Percentiles rank a stretch among this genome's conserved stretches.
These are phyloP conservation scores for Silurus meridionalis DNA, from an alignment of 2,113 vertebrate species.

Conservation along the genomic window DNA sequence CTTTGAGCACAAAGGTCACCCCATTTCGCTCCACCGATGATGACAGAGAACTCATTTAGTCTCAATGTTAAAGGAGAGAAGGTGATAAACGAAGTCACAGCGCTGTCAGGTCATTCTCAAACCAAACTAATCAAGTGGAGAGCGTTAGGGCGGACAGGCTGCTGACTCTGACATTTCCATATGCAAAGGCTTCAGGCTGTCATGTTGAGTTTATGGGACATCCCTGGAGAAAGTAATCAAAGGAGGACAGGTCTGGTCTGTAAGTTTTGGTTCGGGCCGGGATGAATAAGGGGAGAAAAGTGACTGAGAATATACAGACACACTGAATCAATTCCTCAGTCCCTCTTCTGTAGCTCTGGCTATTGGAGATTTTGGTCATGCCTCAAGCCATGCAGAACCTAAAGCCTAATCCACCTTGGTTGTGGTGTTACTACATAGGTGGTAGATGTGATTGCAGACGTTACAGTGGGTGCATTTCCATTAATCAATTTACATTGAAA, in stretches of 20 bases:
- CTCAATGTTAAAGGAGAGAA: not conserved
- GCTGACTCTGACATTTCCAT: slow-evolving; percentile 52
- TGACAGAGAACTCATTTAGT: not conserved
- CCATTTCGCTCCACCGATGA: not conserved
- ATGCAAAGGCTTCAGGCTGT: slow-evolving; percentile 43
- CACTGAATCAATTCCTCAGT: slow-evolving; percentile 11
- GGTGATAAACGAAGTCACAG: not conserved
- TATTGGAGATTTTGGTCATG: not conserved
- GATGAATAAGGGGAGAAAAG: slow-evolving; percentile 8
- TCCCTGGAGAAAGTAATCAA: slow-evolving; percentile 25
- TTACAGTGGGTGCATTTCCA: too few species aligned
- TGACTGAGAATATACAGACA: not conserved
- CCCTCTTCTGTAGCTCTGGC: slow-evolving; percentile 4
- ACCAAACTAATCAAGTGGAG: slow-evolving; percentile 23
- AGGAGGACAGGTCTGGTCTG: not conserved
- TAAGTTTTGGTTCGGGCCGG: not conserved
- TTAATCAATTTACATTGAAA: not conserved
- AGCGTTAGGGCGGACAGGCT: slow-evolving; percentile 42
- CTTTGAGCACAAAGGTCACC: slow-evolving; percentile 16
- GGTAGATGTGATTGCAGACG: not conserved
- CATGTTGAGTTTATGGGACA: slow-evolving; percentile 42
- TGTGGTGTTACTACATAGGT: not conserved
- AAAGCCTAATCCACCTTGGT: not conserved
- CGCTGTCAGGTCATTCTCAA: slow-evolving; percentile 9
- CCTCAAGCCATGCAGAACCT: not conserved